phyloP scores from a whole-genome alignment of 2,797 vertebrate genomes.

The Gambusia yucatana region DNA sequence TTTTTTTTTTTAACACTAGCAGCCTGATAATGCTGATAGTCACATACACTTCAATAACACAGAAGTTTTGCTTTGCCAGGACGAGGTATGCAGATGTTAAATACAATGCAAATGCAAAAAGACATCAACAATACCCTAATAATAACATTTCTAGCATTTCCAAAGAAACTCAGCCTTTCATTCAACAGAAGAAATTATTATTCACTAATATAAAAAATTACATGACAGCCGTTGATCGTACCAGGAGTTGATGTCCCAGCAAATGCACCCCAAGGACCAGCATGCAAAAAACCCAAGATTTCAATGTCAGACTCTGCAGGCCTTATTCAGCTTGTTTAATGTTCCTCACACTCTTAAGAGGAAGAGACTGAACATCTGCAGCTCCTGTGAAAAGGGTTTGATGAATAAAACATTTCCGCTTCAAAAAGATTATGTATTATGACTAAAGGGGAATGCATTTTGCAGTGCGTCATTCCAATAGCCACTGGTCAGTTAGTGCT shows the following conservation, averaged over 20 bases:
- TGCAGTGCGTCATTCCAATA: not conserved
- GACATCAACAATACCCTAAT: not conserved
- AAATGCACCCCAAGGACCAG: not conserved
- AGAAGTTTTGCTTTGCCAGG: no score
- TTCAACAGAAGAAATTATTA: not conserved
- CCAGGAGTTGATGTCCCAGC: not conserved
- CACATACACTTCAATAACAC: not conserved
- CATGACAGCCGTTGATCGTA: not conserved
- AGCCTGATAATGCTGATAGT: not conserved
- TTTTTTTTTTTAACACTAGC: not conserved
- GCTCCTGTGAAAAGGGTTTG: not conserved
- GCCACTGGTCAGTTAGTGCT: not conserved
- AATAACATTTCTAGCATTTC: not conserved
- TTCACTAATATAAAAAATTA: not conserved
- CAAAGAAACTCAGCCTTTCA: not conserved
- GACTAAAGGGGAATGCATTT: not conserved
- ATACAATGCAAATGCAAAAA: not conserved
- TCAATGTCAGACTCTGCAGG: not conserved
- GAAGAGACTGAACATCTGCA: not conserved
- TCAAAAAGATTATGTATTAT: not conserved
- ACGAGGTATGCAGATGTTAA: not conserved
- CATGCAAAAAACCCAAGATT: not conserved
- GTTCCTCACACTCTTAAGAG: not conserved
- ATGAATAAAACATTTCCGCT: not conserved
- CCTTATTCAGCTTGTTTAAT: not conserved